Evolutionary conservation across 2,113 vertebrate genomes (phyloP), one percentile per base, ranked within the genome.

Genomic region (Corydoras sp.): DNA sequence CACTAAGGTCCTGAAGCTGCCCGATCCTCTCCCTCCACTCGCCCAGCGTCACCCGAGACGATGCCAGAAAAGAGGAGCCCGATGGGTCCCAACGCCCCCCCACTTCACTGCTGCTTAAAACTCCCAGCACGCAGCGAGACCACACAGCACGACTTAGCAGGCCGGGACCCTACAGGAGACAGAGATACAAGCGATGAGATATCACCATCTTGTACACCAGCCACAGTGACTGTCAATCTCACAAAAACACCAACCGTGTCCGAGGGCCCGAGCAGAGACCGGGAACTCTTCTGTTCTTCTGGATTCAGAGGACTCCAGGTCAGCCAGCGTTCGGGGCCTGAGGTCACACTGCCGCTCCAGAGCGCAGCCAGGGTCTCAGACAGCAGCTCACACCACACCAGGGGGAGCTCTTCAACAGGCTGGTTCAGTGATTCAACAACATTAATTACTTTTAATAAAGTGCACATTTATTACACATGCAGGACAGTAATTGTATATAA

Each of bases 121-220:
- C 86, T 82, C 92, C 94, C 85, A 94, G 90, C 83, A 95, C 89
- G 83, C 94, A 98, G 72, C 88, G 91, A 2, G 95, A 95, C 87
- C 95, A 92, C 78, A 95, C 83, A 0, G 95, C 93, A 90, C 88
- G 90, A 67, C 82, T 91, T 80, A 99, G 83, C 86, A 93, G 79
- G 60, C 89, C 88, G 6, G 96, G 94, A 55, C 97, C 97, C 97
- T 99, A 75, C 76, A 81, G 79, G 56, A 81, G 76, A 75, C 81
- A 5, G 63, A 15, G 10, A 32, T 13, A 1, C 10, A 4, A 32
- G 43, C 5, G 29, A 54, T 24, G 1, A 66, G 4, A 31, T 13
- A 9, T 13, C 4, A 51, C 11, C 14, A 6, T 12, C 35, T 43
- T 4, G 35, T 43, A 43, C 35, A 43, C 35, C 35, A 5, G 4